These are phyloP conservation scores for Scalopus aquaticus DNA, from an alignment of 2,113 vertebrate species.

Conservation along the genomic window DNA sequence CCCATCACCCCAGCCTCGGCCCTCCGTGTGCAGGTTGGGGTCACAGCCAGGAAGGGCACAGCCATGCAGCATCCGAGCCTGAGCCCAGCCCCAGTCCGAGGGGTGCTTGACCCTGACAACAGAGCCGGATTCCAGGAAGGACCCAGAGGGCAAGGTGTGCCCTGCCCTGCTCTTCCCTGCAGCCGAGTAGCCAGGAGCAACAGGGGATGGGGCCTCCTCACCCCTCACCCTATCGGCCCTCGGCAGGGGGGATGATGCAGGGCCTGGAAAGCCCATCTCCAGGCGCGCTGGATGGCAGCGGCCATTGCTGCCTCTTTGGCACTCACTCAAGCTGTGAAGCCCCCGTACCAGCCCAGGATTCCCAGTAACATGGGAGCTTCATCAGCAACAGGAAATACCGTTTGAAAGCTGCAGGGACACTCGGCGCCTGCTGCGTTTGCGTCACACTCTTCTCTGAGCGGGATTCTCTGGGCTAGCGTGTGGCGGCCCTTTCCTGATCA, in stretches of 20 bases:
- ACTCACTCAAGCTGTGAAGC: neutral
- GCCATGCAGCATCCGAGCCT: neutral
- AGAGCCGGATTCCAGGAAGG: neutral
- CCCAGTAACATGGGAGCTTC: neutral
- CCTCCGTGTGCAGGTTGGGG: neutral
- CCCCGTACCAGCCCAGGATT: neutral
- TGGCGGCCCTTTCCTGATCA: neutral
- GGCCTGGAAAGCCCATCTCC: neutral
- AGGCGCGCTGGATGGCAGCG: neutral
- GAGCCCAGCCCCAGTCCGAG: neutral
- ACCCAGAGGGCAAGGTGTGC: neutral
- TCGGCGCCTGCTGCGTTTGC: neutral
- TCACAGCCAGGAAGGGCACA: neutral
- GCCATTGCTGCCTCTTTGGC: neutral
- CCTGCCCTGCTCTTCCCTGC: neutral
- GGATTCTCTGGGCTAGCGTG: neutral
- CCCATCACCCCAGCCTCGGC: neutral
- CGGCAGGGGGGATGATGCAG: neutral
- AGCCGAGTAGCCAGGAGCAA: neutral
- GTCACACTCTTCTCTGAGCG: neutral
- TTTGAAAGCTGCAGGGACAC: neutral
- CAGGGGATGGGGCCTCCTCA: rapidly evolving
- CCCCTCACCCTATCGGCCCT: neutral
- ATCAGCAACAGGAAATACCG: neutral
- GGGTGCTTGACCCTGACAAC: neutral